These are phyloP conservation scores for Aelia acuminata DNA, from an alignment of 2,888 invertebrate genomes.

Conservation along the genomic window DNA sequence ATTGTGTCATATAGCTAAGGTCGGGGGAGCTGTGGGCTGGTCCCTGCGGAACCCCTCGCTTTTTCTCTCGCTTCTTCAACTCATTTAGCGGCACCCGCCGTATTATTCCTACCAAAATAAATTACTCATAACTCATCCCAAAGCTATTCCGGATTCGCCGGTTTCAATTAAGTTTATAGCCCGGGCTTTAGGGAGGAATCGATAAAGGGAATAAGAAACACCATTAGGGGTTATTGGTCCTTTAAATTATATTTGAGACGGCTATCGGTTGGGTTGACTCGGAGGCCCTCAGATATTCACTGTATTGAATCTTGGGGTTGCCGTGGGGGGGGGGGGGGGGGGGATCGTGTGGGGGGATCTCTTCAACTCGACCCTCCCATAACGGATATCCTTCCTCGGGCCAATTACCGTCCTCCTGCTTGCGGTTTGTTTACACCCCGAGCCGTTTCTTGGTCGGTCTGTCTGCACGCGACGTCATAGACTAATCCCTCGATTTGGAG, in stretches of 20 bases:
- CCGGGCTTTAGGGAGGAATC: slow-evolving; percentile 7
- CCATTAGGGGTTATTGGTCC: slow-evolving; percentile 25
- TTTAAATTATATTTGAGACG: slow-evolving; percentile 46
- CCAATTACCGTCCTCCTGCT: slow-evolving; percentile 7
- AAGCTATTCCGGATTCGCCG: slow-evolving; percentile 17
- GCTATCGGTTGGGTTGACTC: not conserved
- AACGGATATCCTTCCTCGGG: slow-evolving; percentile 27
- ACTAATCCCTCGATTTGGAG: not conserved
- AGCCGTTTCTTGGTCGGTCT: not conserved
- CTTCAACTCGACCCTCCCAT: not conserved
- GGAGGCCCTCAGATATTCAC: slow-evolving; percentile 34
- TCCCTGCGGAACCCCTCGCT: not conserved
- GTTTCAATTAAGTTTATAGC: slow-evolving; percentile 35
- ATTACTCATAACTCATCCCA: slow-evolving; percentile 27
- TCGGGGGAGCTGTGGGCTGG: not conserved
- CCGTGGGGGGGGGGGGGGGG: not conserved
- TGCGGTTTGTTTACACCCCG: slow-evolving; percentile 18
- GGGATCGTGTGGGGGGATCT: not conserved
- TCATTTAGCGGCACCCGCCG: not conserved
- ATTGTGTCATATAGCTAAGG: not conserved
- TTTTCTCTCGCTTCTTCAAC: slow-evolving; percentile 26
- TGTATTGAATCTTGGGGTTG: not conserved
- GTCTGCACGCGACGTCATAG: slow-evolving; percentile 26
- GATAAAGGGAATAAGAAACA: slow-evolving; percentile 30
- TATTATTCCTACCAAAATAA: slow-evolving; percentile 21